Evolutionary conservation across 2,113 vertebrate species (phyloP).

Genomic region (Polyodon spathula): DNA sequence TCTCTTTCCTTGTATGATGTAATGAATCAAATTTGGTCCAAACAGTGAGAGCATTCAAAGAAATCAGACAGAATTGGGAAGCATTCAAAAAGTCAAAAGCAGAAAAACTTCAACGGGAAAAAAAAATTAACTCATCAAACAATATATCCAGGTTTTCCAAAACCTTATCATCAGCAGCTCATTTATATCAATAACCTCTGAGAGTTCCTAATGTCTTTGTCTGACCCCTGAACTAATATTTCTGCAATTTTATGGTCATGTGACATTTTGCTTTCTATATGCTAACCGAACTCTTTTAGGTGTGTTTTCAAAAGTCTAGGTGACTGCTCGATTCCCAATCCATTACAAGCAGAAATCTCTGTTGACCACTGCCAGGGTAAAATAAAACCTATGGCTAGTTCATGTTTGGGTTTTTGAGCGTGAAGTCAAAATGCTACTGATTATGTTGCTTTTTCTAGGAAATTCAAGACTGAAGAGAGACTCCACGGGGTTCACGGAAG

Average conservation of each 20-base stretch:
- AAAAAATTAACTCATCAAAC: not conserved
- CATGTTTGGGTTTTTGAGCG: conserved; percentile 12
- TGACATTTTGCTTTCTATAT: no score
- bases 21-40: no score
- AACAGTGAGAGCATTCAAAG: not conserved
- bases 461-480: conserved; percentile 50
- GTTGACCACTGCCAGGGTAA: not conserved
- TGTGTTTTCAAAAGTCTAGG: not conserved
- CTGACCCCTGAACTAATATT: no score
- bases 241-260: not conserved
- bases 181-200: no score
- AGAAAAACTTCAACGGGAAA: no score
- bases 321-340: not conserved
- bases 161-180: no score
- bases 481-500: conserved; percentile 36
- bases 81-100: no score
- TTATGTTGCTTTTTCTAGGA: conserved; percentile 25
- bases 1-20: not conserved
- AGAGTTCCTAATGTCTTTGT: no score
- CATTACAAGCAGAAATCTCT: not conserved
- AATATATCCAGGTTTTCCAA: no score
- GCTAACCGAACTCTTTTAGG: not conserved
- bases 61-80: no score
- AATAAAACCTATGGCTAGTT: not conserved
- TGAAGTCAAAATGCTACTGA: not conserved